Percentiles rank a stretch among this genome's conserved stretches.
Evolutionary conservation across 2,888 invertebrate genomes (phyloP).

Genomic region (Anoplius nigerrimus): DNA sequence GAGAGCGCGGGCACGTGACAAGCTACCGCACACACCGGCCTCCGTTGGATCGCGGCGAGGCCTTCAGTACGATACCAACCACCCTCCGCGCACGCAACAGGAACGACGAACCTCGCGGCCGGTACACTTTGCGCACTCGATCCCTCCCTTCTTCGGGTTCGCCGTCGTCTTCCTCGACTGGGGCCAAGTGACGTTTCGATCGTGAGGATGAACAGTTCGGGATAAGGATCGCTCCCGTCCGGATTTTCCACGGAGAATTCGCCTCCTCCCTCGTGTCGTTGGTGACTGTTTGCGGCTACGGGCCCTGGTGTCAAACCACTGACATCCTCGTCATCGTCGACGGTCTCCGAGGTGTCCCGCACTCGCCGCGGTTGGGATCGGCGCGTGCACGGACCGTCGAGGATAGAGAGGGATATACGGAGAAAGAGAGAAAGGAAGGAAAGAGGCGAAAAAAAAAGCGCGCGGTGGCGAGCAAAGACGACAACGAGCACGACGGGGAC

Average conservation of each 20-base stretch:
- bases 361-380: not conserved
- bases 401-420: too few relatives aligned
- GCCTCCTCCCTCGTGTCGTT: too few relatives aligned
- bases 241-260: too few relatives aligned
- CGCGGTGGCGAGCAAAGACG: constrained; percentile 30
- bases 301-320: too few relatives aligned
- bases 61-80: constrained; percentile 75
- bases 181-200: too few relatives aligned
- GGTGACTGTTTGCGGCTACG: too few relatives aligned
- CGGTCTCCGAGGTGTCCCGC: too few relatives aligned
- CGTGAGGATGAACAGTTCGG: too few relatives aligned
- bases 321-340: too few relatives aligned
- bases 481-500: constrained; percentile 17
- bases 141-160: too few relatives aligned
- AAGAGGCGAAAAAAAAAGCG: constrained; percentile 24
- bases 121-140: not conserved
- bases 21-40: constrained; percentile 74
- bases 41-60: constrained; percentile 68
- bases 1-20: constrained; percentile 74
- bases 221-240: too few relatives aligned
- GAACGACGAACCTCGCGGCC: constrained; percentile 49
- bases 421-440: constrained; percentile 12
- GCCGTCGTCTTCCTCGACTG: too few relatives aligned
- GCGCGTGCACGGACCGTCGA: not conserved
- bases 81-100: constrained; percentile 74